Conservation (phyloP, 2,113 vertebrate species). For the Platichthys flesus region DNA sequence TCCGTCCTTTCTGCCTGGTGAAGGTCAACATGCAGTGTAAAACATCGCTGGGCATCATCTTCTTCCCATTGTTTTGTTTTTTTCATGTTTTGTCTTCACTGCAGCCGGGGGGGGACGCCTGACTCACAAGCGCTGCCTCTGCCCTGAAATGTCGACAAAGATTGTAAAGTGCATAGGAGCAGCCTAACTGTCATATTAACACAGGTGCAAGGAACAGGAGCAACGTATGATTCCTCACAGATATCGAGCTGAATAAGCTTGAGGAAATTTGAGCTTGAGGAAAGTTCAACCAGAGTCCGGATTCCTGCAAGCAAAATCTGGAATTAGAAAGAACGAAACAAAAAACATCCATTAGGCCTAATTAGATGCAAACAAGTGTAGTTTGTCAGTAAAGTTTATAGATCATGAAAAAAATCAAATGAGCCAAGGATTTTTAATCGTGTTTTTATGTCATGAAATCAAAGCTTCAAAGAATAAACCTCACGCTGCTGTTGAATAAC, state of each 20-base stretch:
- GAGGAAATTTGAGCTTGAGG: background rate
- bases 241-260: background rate
- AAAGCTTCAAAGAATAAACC: background rate
- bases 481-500: background rate
- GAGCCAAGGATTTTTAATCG: background rate
- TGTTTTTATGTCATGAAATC: background rate
- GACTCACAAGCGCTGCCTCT: slow-evolving; percentile 7
- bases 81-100: background rate
- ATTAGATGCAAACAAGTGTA: background rate
- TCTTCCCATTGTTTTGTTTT: background rate
- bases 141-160: slow-evolving; percentile 2
- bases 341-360: background rate
- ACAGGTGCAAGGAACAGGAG: background rate
- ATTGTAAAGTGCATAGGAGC: background rate
- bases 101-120: background rate
- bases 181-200: background rate
- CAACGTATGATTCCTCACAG: background rate
- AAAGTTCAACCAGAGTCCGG: background rate
- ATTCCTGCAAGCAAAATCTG: background rate
- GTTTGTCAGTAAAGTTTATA: background rate
- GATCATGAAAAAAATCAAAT: background rate
- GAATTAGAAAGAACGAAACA: background rate
- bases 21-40: slow-evolving; percentile 65
- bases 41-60: slow-evolving; percentile 34
- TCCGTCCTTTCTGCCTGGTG: slow-evolving; percentile 64